A percentile compares a stretch with the other conserved stretches of the same genome.
Conservation (phyloP, 1,140 invertebrate genomes). For the Portunus trituberculatus region DNA sequence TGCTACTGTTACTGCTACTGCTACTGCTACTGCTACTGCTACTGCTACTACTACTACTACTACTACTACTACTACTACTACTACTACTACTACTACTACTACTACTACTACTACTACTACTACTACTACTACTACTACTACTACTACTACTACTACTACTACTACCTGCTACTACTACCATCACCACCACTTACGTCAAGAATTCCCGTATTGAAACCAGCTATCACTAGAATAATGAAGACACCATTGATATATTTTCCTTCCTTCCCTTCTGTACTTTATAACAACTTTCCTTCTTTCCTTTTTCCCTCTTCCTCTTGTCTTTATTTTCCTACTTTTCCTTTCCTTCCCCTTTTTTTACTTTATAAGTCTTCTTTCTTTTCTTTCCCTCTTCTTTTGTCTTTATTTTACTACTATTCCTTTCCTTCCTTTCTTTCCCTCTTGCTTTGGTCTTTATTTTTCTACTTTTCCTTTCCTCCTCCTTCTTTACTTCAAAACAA, state of each 20-base stretch:
- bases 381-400: neutral
- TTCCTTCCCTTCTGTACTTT: neutral
- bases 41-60: neutral
- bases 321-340: neutral
- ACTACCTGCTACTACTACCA: too few species aligned
- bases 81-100: slow-evolving; percentile 16
- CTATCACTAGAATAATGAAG: too few species aligned
- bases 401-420: too few species aligned
- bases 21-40: neutral
- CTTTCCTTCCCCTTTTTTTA: neutral
- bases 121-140: slow-evolving; percentile 15
- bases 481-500: neutral
- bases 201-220: too few species aligned
- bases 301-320: too few species aligned
- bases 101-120: neutral
- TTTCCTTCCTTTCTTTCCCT: neutral
- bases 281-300: neutral
- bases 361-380: neutral
- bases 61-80: slow-evolving; percentile 17
- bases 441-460: neutral
- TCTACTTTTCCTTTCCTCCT: neutral
- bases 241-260: too few species aligned
- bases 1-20: neutral
- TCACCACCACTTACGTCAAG: too few species aligned
- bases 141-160: neutral